phyloP scores from a whole-genome alignment of 2,797 vertebrate genomes.

The Sebastes iracundus region DNA sequence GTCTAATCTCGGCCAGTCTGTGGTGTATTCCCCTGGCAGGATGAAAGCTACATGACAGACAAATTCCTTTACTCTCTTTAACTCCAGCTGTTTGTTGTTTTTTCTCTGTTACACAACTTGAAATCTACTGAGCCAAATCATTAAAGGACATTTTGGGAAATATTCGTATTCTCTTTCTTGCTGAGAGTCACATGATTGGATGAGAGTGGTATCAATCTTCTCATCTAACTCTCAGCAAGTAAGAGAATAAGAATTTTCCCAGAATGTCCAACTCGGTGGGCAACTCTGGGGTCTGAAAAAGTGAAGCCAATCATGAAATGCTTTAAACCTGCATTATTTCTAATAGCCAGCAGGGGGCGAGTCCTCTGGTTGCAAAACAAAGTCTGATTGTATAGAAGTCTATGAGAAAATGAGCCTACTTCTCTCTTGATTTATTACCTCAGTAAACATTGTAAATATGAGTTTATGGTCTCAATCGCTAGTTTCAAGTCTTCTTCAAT shows the following conservation, averaged over 20 bases:
- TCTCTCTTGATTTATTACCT: too few relatives aligned
- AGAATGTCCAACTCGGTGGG: neutral
- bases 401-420: too few relatives aligned
- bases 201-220: neutral
- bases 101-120: slow-evolving; percentile 16
- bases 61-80: slow-evolving; percentile 45
- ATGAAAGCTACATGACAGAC: slow-evolving; percentile 52
- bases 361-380: too few relatives aligned
- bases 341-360: too few relatives aligned
- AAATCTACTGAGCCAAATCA: neutral
- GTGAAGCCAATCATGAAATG: too few relatives aligned
- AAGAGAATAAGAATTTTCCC: neutral
- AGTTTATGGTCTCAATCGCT: too few relatives aligned
- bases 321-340: too few relatives aligned
- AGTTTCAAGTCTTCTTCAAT: too few relatives aligned
- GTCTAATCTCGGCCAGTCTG: slow-evolving; percentile 66
- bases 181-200: neutral
- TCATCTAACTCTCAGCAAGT: neutral
- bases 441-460: too few relatives aligned
- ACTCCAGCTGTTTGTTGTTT: slow-evolving; percentile 41
- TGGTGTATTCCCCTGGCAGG: slow-evolving; percentile 51
- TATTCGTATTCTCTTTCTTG: neutral
- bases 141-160: neutral
- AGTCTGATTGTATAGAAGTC: too few relatives aligned
- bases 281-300: too few relatives aligned